Evolutionary conservation across 2,888 invertebrate species (phyloP), one percentile per base, ranked within the genome.

Genomic region (Meiosimyza platycephala): DNA sequence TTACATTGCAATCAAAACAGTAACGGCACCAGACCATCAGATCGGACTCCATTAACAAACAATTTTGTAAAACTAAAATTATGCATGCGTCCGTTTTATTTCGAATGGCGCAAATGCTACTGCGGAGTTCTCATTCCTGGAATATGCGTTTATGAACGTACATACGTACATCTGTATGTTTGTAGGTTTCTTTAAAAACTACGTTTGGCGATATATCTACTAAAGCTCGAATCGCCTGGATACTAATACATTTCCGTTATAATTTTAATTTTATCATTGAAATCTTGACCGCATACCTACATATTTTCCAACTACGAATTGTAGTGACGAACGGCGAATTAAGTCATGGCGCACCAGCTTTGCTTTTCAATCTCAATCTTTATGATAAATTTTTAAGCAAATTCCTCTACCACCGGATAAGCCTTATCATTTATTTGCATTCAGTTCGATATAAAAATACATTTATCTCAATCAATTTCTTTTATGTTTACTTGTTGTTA

Each of bases 211-310:
- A 57, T 57, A 11, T 57, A 18, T 18, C 12, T 16, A 40, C 40
- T 40, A 7, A 9, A 40, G 40, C 54, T 1, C 54, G n/a, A 54
- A 13, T 9, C 48, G 28, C 63, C 13, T 64, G 22, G 50, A 50
- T 51, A 50, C 18, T 51, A 48, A 69, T 18, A 62, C 13, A 28
- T 64, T 67, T 66, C 67, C 72, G 72, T 72, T 72, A 66, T 59
- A 72, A 72, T 72, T 60, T 12, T 60, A 67, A 67, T 72, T 67
- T 66, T 67, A 52, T 66, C 60, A 59, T 69, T 69, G 69, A 60
- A 50, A 60, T 50, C 28, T 50, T 22, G 60, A 12, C 60, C 22
- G 15, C 50, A 50, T 15, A 40, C 12, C 3, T 55, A 7, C 47
- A 15, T 48, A 62, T 15, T 51, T 54, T 28, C 50, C 15, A 13